Evolutionary conservation across 2,113 vertebrate species (phyloP).

Genomic region (Nothoprocta perdicaria): DNA sequence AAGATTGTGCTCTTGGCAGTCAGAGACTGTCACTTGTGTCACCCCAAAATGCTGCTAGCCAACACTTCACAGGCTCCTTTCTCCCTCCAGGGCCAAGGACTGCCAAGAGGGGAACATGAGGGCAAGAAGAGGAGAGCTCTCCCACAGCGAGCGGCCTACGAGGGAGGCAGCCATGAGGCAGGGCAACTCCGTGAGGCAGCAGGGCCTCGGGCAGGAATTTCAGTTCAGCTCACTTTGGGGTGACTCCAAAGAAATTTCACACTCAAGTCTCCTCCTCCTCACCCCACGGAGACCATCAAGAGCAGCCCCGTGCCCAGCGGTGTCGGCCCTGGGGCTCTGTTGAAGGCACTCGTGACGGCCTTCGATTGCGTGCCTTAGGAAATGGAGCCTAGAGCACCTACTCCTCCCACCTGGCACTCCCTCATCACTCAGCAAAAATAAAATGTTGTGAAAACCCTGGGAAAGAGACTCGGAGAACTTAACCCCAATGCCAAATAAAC

Average conservation of each 20-base stretch:
- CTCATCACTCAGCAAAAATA: background rate
- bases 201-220: background rate
- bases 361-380: background rate
- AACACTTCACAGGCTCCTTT: background rate
- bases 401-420: background rate
- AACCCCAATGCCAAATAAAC: background rate
- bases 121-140: background rate
- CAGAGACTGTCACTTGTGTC: background rate
- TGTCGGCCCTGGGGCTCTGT: background rate
- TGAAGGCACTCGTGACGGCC: too few relatives aligned
- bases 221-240: background rate
- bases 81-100: background rate
- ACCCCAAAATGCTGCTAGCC: rapidly evolving
- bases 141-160: background rate
- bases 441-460: background rate
- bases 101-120: background rate
- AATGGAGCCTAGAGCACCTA: background rate
- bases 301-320: background rate
- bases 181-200: background rate
- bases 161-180: background rate
- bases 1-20: background rate
- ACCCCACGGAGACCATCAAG: background rate
- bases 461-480: background rate
- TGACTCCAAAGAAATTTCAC: background rate
- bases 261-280: background rate